phyloP scores from a whole-genome alignment of 2,888 invertebrate genomes.

The Mycalesis mineus region DNA sequence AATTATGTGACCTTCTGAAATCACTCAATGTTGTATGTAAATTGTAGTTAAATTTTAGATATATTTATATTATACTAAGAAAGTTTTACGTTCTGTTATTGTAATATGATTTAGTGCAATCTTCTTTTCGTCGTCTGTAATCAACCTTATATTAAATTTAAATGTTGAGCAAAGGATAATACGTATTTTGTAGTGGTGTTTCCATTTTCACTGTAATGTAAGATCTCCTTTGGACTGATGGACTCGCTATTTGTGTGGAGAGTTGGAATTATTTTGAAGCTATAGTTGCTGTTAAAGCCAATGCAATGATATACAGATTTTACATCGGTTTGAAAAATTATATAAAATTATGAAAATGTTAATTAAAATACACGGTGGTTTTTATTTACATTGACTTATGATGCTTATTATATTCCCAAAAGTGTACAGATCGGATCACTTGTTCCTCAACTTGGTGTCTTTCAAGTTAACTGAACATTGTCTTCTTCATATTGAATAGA shows the following conservation, averaged over 20 bases:
- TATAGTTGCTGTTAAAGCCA: no score
- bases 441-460: no score
- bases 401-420: no score
- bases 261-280: no score
- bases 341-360: no score
- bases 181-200: conserved; percentile 47
- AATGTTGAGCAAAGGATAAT: conserved; percentile 45
- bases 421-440: no score
- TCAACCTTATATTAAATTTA: conserved; percentile 26
- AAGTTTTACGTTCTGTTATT: conserved; percentile 43
- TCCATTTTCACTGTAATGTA: conserved; percentile 47
- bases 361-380: no score
- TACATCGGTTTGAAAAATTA: no score
- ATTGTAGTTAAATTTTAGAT: conserved; percentile 27
- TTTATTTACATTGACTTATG: no score
- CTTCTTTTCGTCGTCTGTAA: conserved; percentile 33
- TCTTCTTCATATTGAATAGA: no score
- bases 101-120: conserved; percentile 45
- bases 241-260: not conserved
- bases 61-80: conserved; percentile 38
- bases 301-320: no score
- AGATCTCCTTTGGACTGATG: not conserved
- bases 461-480: no score
- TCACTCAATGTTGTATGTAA: conserved; percentile 24
- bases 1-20: conserved; percentile 2